Conservation (phyloP, 2,113 vertebrate genomes). For the Myiozetetes cayanensis region DNA sequence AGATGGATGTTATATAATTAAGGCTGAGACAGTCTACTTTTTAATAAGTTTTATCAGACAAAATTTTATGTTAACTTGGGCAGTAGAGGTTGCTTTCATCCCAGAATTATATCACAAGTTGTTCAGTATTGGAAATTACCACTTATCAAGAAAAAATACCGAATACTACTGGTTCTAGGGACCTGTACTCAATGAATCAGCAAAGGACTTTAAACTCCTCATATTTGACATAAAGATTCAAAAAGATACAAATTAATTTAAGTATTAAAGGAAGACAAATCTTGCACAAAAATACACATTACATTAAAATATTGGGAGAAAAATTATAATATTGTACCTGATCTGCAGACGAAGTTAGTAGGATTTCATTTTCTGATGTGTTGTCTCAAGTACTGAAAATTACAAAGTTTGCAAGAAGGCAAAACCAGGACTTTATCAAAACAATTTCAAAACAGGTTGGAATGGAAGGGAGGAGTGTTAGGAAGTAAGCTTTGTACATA, state of each 20-base stretch:
- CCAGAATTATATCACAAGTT: background rate
- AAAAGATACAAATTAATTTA: background rate
- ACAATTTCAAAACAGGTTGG: background rate
- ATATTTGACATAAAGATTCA: background rate
- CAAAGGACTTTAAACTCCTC: background rate
- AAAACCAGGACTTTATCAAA: background rate
- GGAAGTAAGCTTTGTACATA: background rate
- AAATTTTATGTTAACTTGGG: slow-evolving; percentile 42
- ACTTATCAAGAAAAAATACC: background rate
- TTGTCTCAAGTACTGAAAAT: background rate
- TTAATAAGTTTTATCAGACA: background rate
- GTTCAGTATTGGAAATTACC: background rate
- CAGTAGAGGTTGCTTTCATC: background rate
- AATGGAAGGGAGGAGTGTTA: background rate
- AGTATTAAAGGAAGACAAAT: background rate
- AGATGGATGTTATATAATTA: background rate
- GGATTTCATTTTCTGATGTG: background rate
- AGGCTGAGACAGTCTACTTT: background rate
- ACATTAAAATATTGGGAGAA: background rate
- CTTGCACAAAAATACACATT: background rate
- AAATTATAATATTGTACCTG: background rate
- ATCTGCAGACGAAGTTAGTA: background rate
- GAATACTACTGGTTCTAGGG: background rate
- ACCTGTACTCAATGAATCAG: background rate
- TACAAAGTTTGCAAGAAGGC: background rate